These are phyloP conservation scores for Enteromius viviparus DNA, from an alignment of 2,797 vertebrate species.

Conservation along the genomic window DNA sequence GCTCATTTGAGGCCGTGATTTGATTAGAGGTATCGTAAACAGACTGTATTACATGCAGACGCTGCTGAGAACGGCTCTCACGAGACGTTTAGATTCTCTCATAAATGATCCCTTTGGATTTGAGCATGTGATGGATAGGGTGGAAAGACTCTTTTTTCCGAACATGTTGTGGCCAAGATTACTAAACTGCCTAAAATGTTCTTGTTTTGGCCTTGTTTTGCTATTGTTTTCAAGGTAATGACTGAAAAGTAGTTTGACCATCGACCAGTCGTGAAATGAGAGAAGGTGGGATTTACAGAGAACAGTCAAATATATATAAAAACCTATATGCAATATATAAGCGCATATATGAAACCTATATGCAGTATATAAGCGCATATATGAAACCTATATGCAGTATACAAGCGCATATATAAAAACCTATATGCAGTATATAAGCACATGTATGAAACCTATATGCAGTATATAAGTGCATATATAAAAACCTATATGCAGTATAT, in stretches of 20 bases:
- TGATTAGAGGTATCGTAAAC: constrained; percentile 45
- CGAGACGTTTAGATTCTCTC: constrained; percentile 12
- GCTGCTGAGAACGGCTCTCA: neutral
- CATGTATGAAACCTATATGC: too few relatives aligned
- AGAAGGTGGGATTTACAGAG: neutral
- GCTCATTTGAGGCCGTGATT: constrained; percentile 37
- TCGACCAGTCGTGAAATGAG: neutral
- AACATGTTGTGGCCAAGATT: neutral
- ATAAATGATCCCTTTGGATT: constrained; percentile 9
- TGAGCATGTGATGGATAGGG: neutral
- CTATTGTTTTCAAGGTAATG: neutral
- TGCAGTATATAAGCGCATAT: too few relatives aligned
- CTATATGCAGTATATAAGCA: too few relatives aligned
- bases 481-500: too few relatives aligned
- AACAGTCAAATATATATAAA: neutral
- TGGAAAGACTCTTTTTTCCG: neutral
- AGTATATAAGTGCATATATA: too few relatives aligned
- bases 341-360: too few relatives aligned
- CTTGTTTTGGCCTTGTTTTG: neutral
- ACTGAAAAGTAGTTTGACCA: neutral
- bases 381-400: too few relatives aligned
- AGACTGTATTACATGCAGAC: constrained; percentile 37
- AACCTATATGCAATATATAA: too few relatives aligned
- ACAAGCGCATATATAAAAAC: too few relatives aligned
- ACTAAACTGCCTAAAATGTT: neutral